These are phyloP conservation scores for Metridium senile DNA, from an alignment of 92 coral and sea anemone species.

Conservation along the genomic window DNA sequence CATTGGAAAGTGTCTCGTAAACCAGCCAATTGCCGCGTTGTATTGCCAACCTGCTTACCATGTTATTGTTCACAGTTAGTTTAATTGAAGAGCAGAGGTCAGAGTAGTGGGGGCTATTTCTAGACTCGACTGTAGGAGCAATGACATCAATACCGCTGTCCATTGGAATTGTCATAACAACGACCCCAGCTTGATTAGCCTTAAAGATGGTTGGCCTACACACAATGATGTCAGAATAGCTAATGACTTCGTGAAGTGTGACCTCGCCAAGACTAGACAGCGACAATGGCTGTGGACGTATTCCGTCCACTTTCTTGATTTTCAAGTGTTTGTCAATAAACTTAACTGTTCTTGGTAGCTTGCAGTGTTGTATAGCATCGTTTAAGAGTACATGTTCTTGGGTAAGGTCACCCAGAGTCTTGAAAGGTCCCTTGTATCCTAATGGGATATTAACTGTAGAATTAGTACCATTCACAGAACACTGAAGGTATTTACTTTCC, in stretches of 20 bases:
- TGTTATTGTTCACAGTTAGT: not conserved
- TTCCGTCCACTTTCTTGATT: conserved; percentile 4
- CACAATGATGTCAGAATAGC: conserved; percentile 17
- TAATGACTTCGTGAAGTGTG: conserved; percentile 24
- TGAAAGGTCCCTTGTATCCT: conserved; percentile 22
- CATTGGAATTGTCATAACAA: not conserved
- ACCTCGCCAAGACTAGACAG: not conserved
- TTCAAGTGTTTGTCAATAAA: conserved; percentile 19
- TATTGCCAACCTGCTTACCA: conserved; percentile 4
- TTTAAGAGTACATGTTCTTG: conserved; percentile 1
- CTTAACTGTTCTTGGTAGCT: conserved; percentile 22
- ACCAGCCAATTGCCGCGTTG: conserved; percentile 11
- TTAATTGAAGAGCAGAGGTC: not conserved
- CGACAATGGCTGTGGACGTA: not conserved
- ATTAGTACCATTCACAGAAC: not conserved
- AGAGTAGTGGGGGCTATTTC: conserved; percentile 6
- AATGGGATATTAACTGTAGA: conserved; percentile 12
- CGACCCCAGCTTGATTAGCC: not conserved
- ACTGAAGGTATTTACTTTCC: conserved; percentile 11
- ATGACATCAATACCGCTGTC: not conserved
- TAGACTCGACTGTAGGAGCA: conserved; percentile 7
- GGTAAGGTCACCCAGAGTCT: conserved; percentile 26
- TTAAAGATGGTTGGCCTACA: not conserved
- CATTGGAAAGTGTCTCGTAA: not conserved
- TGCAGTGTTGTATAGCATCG: conserved; percentile 19